Base-by-base conservation (phyloP, 1,140 invertebrate species). In the Spodoptera frugiperda region DNA sequence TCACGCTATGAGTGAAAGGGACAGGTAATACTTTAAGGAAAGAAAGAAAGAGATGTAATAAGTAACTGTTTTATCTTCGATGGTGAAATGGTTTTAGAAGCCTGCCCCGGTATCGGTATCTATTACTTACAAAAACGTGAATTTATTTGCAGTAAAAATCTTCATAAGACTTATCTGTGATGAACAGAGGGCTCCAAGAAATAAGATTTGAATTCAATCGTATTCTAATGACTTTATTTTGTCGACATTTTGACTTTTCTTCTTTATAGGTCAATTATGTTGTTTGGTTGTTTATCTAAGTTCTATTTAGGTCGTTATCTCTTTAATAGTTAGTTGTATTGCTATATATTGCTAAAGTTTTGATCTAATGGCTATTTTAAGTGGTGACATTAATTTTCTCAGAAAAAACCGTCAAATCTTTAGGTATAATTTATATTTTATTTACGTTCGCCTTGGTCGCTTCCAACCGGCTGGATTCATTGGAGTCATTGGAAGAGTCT, bases 1-100 rank as follows among this genome's bases (percentile, higher is more conserved):
- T 80, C 81, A 83, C 81, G 81, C 79, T 53, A 83, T 75, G 75
- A 44, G n/a, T 8, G 67, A 80, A 15, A 17, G 77, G 77, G 77
- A 80, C 33, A 71, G 57, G 46, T 49, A 67, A 33, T 71, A 19
- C 49, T 68, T 63, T 33, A 14, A 21, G 21, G 39, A 30, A 49
- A 75, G 76, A 63, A 71, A 70, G 79, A 78, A 46, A 48, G 72
- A 71, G 78, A 78, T 10, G 15, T n/a, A n/a, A 46, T 19, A 54
- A 15, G 65, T 76, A 75, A 67, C 63, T 14, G 74, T 68, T 48
- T 76, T 76, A 76, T 76, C 74, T 76, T 39, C 54, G 57, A 75
- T 55, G 71, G 55, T 39, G 19, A 59, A 75, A 63, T n/a, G 72
- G 72, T 63, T 75, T 72, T 49, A 61, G 44, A 44, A 73, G 68